Base-by-base conservation (phyloP, 2,113 vertebrate genomes). In the Aplodontia rufa region DNA sequence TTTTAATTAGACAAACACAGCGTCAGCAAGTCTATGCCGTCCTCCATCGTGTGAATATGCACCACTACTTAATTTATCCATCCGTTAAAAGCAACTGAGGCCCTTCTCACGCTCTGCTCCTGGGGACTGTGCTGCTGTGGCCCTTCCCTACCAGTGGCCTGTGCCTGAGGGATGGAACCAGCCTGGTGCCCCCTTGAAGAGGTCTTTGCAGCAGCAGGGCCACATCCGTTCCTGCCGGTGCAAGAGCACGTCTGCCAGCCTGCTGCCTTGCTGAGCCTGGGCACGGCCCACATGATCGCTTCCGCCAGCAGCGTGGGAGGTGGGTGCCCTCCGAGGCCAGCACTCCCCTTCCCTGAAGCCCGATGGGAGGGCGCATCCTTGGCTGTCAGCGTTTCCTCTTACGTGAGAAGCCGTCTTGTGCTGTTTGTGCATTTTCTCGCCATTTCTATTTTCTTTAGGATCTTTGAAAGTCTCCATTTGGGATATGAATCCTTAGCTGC, bases 241-340 rank as follows among this genome's bases (percentile, higher is more conserved):
- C 40, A 4, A 1, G 1, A 1, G 51, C 0, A 12, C 35, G 30
- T 47, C 37, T 58, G 69, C 87, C 12, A 9, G 5, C n/a, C 9
- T n/a, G 14, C 8, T 12, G 9, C 14, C n/a, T 28, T 81, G 53
- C 53, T 28, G 55, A 42, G 58, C 24, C 53, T 30, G 10, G 53
- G 4, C 5, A 49, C 10, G 8, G 7, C 19, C 10, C 26, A 53
- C 1, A 3, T 8, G 14, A 37, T 3, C 3, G 1, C 17, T 24
- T 58, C 8, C 78, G 60, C 32, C 47, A 11, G 3, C 24, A 5
- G 47, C 24, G 12, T 26, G 60, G 64, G 2, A 4, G 12, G 20
- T 35, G 1, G 37, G 45, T 20, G 5, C 32, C 42, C 22, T 28
- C 45, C 14, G 3, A 28, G 4, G 35, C 22, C 49, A 4, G 9